These are phyloP conservation scores for Muntiacus reevesi DNA, from an alignment of 2,113 vertebrate genomes.

Conservation along the genomic window DNA sequence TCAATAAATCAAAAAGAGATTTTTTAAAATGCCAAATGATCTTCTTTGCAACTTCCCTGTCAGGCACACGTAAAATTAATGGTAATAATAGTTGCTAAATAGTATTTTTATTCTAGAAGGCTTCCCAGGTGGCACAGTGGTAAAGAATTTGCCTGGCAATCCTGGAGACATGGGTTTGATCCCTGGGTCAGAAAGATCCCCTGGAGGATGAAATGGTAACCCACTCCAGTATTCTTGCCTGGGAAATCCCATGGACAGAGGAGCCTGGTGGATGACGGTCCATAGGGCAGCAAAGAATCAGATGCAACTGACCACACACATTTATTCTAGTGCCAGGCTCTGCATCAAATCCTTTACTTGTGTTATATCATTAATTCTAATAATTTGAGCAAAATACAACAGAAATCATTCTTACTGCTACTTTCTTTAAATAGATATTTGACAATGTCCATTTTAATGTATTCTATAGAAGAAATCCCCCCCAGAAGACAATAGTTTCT, in stretches of 20 bases:
- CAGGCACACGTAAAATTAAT: neutral
- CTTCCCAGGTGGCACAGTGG: neutral
- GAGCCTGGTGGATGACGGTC: neutral
- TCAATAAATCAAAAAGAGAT: neutral
- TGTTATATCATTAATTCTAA: neutral
- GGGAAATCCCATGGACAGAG: neutral
- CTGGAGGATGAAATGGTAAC: neutral
- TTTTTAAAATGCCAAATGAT: neutral
- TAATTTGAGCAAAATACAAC: neutral
- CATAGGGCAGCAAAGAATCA: neutral
- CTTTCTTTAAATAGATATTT: neutral
- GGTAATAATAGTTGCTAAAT: neutral
- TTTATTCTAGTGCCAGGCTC: neutral
- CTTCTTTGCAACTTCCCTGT: neutral
- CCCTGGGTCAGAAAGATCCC: neutral
- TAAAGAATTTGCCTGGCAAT: neutral
- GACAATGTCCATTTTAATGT: neutral
- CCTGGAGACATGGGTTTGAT: neutral
- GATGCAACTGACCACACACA: neutral
- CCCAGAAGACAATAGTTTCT: neutral
- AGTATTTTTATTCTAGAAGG: neutral
- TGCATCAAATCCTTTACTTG: neutral
- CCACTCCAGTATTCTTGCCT: neutral
- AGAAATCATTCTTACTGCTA: neutral
- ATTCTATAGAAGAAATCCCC: neutral